Evolutionary conservation across 2,797 vertebrate genomes (phyloP), one percentile per base, ranked within the genome.

Genomic region (Sebastes elongatus): DNA sequence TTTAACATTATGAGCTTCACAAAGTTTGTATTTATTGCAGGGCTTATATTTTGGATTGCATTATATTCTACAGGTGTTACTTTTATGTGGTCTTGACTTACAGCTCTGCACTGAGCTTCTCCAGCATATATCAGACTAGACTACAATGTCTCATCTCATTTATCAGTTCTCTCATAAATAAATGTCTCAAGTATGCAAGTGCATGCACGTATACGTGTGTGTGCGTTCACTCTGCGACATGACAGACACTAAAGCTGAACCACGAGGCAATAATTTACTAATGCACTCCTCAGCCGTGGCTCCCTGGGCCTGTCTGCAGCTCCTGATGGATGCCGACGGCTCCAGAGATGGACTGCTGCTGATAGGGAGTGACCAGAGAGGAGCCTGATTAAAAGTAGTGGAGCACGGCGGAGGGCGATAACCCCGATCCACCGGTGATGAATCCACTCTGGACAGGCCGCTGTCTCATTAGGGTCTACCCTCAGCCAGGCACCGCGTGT

Each of bases 381-480:
- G 93, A 96, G 96, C 95, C 96, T 97, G 96, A 95, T 96, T 97
- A 97, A 97, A 97, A 94, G 94, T 95, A 92, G 96, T 96, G 97
- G 96, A 97, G 96, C 96, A 95, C 93, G 93, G 95, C 88, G 80
- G 91, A 88, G 83, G 92, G 91, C 92, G 97, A 98, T 97, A 97
- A 98, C 96, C 96, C 92, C 88, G 92, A 95, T 94, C 95, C 94
- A 92, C 90, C 85, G 93, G 87, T 95, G 96, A 97, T 96, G 95
- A 95, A 97, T 94, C 92, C 92, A 88, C 88, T 65, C 88, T 86
- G 89, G 93, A 92, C 90, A 90, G 88, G 86, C 80, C 22, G 89
- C 90, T 93, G 93, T 94, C 94, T 96, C 93, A 96, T 95, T 95
- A 94, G 93, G 85, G 83, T 87, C 91, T 72, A 86, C 87, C 93